phyloP scores from a whole-genome alignment of 2,113 vertebrate genomes.

The Malaclemys terrapin region DNA sequence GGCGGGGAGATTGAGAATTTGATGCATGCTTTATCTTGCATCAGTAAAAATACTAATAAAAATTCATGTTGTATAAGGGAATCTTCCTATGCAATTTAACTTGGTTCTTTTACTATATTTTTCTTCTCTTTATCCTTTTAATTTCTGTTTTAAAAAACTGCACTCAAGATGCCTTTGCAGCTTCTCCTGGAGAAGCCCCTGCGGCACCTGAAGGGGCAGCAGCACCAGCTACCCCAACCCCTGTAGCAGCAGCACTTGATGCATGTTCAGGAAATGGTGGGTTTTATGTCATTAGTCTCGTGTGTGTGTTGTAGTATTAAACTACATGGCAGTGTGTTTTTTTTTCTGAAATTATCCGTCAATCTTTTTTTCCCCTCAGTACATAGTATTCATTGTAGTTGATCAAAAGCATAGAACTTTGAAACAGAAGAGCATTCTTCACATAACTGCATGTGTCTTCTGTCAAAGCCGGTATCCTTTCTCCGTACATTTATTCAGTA shows the following conservation, averaged over 20 bases:
- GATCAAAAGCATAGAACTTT: slow-evolving; percentile 60
- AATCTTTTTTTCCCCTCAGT: background rate
- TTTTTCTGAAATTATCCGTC: slow-evolving; percentile 56
- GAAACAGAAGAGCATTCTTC: slow-evolving; percentile 75
- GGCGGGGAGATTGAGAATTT: background rate
- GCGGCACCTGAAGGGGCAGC: slow-evolving; percentile 89
- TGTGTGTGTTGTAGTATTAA: slow-evolving; percentile 65
- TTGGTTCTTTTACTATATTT: slow-evolving; percentile 83
- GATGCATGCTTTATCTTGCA: slow-evolving; percentile 57
- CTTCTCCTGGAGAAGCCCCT: slow-evolving; percentile 96
- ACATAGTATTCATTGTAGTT: slow-evolving; percentile 22
- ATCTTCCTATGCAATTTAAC: slow-evolving; percentile 80
- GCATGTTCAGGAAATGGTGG: slow-evolving; percentile 99
- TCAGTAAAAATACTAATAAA: slow-evolving; percentile 44
- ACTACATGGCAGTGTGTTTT: slow-evolving; percentile 73
- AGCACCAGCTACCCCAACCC: slow-evolving; percentile 86
- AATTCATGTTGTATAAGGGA: slow-evolving; percentile 84
- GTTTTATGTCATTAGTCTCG: slow-evolving; percentile 82
- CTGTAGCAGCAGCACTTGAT: slow-evolving; percentile 93
- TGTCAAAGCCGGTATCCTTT: slow-evolving; percentile 41
- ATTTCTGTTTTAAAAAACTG: slow-evolving; percentile 84
- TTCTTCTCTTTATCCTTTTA: slow-evolving; percentile 84
- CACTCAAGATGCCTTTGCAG: slow-evolving; percentile 97
- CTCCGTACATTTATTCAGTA: slow-evolving; percentile 54
- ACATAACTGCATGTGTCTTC: slow-evolving; percentile 67